Base-by-base conservation (phyloP, 2,797 vertebrate genomes). In the Coreius guichenoti region DNA sequence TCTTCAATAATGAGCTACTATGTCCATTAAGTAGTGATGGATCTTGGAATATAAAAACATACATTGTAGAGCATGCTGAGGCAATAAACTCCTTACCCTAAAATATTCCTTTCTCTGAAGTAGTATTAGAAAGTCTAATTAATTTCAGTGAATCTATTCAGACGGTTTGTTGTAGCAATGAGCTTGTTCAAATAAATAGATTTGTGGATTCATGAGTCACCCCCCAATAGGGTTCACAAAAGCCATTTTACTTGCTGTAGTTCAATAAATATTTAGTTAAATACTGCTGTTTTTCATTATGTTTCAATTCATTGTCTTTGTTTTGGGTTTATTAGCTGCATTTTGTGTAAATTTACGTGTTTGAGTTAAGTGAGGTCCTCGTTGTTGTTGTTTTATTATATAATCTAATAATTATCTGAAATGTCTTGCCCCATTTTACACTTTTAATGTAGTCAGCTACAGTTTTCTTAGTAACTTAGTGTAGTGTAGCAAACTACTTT, bases 131-230 rank as follows among this genome's bases (percentile, higher is more conserved):
- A 36, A 63, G 8, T 63, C 56, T 5, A 29, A 47, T 69, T 81
- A 19, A 39, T 54, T 81, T 26, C 8, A 39, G 21, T 81, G 33
- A 58, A 45, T 82, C 14, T n/a, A 45, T 39, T 54, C 67, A 56
- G 80, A 81, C 2, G 51, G 33, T 31, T 73, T 80, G 78, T 82
- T 82, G 49, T 56, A 82, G 31, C 23, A 56, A 72, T 56, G 68
- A 70, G 72, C 49, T 56, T 56, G 68, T 72, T 82, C 33, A 81
- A 81, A 81, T 56, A 81, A 81, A 81, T 21, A 82, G 36, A 72
- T 58, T 36, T 0, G 9, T 19, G 29, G 33, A 82, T 82, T 82
- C 63, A 21, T 51, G 63, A 68, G 63, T 80, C 78, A 82, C 61
- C 33, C 29, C 19, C 13, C 36, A 13, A 49, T 7, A 45, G 63